Percentiles rank a stretch among this genome's conserved stretches.
These are phyloP conservation scores for Heterohyrax brucei DNA, from an alignment of 2,797 vertebrate genomes.

Conservation along the genomic window DNA sequence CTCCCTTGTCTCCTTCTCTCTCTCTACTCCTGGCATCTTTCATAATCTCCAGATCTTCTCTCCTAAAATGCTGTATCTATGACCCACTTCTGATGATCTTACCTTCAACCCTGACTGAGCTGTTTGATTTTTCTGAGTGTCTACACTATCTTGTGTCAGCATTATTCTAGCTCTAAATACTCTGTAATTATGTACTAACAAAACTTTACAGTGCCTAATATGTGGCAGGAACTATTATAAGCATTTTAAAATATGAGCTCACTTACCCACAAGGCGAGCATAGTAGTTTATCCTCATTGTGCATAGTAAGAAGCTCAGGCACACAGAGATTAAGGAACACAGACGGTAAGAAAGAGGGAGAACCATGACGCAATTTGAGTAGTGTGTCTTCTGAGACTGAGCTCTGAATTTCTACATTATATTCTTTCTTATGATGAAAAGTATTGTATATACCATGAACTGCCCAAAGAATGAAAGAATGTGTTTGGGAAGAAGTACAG, in stretches of 20 bases:
- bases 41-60: neutral
- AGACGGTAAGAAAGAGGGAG: neutral
- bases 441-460: no score
- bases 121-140: neutral
- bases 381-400: neutral
- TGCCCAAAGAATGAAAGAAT: no score
- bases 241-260: conserved; percentile 7
- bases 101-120: neutral
- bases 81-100: neutral
- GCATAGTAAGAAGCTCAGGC: neutral
- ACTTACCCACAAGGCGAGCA: neutral
- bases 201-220: neutral
- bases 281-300: conserved; percentile 32
- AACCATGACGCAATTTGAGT: neutral
- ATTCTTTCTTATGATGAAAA: neutral
- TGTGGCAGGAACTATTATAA: neutral
- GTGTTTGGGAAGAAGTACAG: no score
- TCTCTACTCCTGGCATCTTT: neutral
- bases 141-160: neutral
- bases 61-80: neutral
- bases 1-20: neutral
- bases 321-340: neutral
- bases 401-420: neutral
- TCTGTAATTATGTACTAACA: conserved; percentile 19
- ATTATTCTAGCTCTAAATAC: neutral